Percentiles rank a stretch among this genome's conserved stretches.
phyloP scores from a whole-genome alignment of 2,113 vertebrate genomes.

The Mormyrus iriodes region DNA sequence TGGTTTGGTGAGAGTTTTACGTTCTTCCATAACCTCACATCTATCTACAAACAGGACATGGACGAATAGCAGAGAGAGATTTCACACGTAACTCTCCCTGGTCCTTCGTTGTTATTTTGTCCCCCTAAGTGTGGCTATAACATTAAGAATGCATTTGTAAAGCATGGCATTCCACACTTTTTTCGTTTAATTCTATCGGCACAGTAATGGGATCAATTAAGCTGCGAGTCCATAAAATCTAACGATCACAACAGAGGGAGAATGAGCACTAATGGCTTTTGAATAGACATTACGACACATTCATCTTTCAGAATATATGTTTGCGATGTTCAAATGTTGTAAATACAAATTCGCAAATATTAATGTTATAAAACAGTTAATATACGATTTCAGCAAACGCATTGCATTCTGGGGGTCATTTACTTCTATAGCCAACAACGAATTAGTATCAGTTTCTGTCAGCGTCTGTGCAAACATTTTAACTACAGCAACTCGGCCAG shows the following conservation, averaged over 20 bases:
- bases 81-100: neutral
- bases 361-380: neutral
- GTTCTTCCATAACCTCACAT: neutral
- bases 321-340: neutral
- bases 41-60: neutral
- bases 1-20: neutral
- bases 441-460: neutral
- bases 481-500: neutral
- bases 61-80: neutral
- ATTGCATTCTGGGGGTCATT: neutral
- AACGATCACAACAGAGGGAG: neutral
- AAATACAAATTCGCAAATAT: neutral
- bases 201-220: neutral
- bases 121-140: neutral
- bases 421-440: neutral
- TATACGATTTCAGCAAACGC: neutral
- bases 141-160: neutral
- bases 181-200: neutral
- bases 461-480: neutral
- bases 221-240: neutral
- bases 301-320: neutral
- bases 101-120: neutral
- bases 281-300: neutral
- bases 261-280: neutral
- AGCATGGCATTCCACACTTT: neutral